Base-by-base conservation (phyloP, 2,797 vertebrate species). In the Acanthopagrus latus region DNA sequence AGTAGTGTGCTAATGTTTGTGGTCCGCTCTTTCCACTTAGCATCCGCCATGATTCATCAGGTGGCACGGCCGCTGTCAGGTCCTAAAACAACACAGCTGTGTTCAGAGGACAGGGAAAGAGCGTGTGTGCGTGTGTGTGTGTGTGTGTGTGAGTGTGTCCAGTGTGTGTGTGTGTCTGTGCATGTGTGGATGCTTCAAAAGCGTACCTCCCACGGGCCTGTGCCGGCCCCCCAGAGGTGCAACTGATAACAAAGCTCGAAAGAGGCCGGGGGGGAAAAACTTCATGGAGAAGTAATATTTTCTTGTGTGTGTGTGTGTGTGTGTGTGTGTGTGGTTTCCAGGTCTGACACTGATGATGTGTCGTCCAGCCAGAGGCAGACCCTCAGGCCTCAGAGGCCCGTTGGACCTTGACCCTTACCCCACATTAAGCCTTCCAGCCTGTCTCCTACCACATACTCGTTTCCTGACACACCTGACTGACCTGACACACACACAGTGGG, bases 71-170 rank as follows among this genome's bases (percentile, higher is more conserved):
- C 79, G 93, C 91, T 92, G 93, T 94, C 93, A 93, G 65, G 91
- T 85, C 90, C 89, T 96, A 95, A 96, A 95, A 88, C 88, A 94
- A 91, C 94, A 91, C 94, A 97, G 91, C 92, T 96, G 95, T 91
- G 75, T 65, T 80, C 38, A 68, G 75, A 60, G 54, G 77, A 88
- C 73, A 91, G 91, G 77, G 82, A 89, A 56, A 65, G 46, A 65
- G 44, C 17, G 0, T 14, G 29, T 52, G 63, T 41, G 66, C 71
- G 56, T 52, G 50, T 38, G 27, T 27, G 27, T 27, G 2, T 27
- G 27, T 27, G 27, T 27, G 27, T 27, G 46, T 38, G 7, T 33
- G 25, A 2, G 41, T 56, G 66, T 46, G 66, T 74, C 56, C 52
- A 50, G 46, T 33, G 33, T 33, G 33, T 7, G 64, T 56, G 8